A percentile compares a stretch with the other conserved stretches of the same genome.
Conservation (phyloP, 2,797 vertebrate genomes). For the Triplophysa yarkandensis region DNA sequence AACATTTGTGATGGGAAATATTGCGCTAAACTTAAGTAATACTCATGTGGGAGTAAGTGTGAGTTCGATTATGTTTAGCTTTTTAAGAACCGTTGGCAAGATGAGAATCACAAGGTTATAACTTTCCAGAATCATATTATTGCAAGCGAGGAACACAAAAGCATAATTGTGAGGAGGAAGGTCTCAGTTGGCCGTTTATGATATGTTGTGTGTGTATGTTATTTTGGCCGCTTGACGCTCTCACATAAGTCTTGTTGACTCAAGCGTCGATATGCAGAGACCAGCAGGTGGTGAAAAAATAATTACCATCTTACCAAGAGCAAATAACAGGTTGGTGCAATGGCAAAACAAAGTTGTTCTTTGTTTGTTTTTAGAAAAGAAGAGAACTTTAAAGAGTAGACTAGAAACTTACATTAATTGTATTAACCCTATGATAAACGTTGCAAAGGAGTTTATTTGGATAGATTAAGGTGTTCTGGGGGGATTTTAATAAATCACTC, state of each 20-base stretch:
- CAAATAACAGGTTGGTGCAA: neutral
- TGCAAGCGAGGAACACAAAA: conserved; percentile 1
- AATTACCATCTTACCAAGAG: neutral
- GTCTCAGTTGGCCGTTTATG: neutral
- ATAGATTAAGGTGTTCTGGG: neutral
- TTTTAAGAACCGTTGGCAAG: conserved; percentile 14
- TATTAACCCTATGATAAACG: neutral
- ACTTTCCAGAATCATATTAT: neutral
- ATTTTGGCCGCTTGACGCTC: neutral
- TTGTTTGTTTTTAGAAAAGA: neutral
- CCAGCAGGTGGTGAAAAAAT: conserved; percentile 6
- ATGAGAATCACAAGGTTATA: conserved; percentile 13
- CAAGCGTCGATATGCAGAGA: neutral
- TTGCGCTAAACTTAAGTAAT: neutral
- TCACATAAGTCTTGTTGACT: conserved; percentile 2
- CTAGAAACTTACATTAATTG: no score
- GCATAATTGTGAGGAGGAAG: neutral
- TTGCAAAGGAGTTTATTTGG: neutral
- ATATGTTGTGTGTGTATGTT: neutral
- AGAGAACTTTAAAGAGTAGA: neutral
- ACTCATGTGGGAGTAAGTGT: conserved; percentile 23
- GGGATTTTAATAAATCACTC: neutral
- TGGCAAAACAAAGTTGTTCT: neutral
- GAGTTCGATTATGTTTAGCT: neutral
- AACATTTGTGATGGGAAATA: neutral